A percentile compares a stretch with the other conserved stretches of the same genome.
phyloP scores from a whole-genome alignment of 2,888 invertebrate species.

The Oligia latruncula region DNA sequence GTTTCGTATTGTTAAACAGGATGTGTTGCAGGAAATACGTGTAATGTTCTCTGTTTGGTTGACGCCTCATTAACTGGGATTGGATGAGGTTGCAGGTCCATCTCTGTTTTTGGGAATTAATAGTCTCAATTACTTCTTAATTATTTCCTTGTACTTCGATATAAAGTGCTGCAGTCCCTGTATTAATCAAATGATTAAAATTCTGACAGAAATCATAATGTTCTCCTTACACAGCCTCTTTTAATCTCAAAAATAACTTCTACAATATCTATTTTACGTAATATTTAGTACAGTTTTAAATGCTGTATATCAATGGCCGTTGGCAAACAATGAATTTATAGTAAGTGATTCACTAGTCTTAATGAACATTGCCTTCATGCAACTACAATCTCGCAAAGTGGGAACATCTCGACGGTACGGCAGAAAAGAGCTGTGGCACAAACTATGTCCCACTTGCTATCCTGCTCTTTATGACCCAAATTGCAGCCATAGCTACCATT shows the following conservation, averaged over 20 bases:
- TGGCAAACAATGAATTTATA: background rate
- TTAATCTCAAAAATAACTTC: too few species aligned
- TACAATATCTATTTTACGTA: background rate
- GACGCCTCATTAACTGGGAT: slow-evolving; percentile 54
- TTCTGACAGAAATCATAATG: background rate
- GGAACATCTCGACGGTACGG: background rate
- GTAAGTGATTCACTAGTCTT: background rate
- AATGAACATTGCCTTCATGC: background rate
- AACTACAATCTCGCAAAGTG: background rate
- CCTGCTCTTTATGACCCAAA: background rate
- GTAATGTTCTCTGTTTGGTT: slow-evolving; percentile 54
- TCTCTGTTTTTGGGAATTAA: slow-evolving; percentile 13
- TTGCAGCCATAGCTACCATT: background rate
- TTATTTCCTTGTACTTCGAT: background rate
- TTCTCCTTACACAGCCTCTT: background rate
- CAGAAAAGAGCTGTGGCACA: background rate
- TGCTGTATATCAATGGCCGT: background rate
- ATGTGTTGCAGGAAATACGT: slow-evolving; percentile 52
- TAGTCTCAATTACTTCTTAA: background rate
- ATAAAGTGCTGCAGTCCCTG: background rate
- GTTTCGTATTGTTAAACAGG: slow-evolving; percentile 63
- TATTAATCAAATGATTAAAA: background rate
- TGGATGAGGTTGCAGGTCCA: slow-evolving; percentile 20
- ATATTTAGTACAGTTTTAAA: background rate
- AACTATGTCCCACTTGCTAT: background rate